Base-by-base conservation (phyloP, 2,888 invertebrate genomes). In the Spatulosminthurus flaviceps region DNA sequence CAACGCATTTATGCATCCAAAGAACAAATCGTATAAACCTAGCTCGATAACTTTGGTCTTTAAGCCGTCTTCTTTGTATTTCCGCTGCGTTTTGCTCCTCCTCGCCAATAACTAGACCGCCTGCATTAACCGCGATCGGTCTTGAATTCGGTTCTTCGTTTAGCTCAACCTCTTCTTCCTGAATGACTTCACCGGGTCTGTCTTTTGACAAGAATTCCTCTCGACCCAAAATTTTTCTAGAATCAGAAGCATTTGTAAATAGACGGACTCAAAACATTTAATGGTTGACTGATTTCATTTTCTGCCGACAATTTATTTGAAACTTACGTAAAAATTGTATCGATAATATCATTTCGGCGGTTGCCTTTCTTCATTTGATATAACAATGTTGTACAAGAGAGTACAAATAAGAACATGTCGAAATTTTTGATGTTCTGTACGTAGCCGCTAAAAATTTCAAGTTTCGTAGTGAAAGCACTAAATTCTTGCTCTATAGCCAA, bases 301-400 rank as follows among this genome's bases (percentile, higher is more conserved):
- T n/a, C n/a, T n/a, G n/a, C n/a, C n/a, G n/a, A n/a, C n/a, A n/a
- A n/a, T n/a, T n/a, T n/a, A n/a, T n/a, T n/a, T n/a, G n/a, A n/a
- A n/a, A 64, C 80, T 80, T 83, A 85, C 84, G 81, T 82, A 26
- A 85, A 79, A 71, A 84, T 83, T 11, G 83, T 79, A 61, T 85
- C 84, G 21, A 85, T 80, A 71, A 83, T 80, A 74, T 85, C 85
- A 67, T 76, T 79, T 64, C 82, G 61, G 24, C 81, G 69, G 42
- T 80, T 83, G 72, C 84, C 84, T 41, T 83, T 83, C 61, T 85
- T 85, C 85, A 85, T 85, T 70, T 84, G 82, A 74, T 83, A 84
- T 42, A 85, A 76, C 66, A 85, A 69, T 1, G 84, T 84, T 21
- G 83, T 80, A 51, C 82, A 78, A 2, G 85, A 83, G 0, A 82